phyloP scores from a whole-genome alignment of 2,797 vertebrate species.

The Sebastes baramenuke region DNA sequence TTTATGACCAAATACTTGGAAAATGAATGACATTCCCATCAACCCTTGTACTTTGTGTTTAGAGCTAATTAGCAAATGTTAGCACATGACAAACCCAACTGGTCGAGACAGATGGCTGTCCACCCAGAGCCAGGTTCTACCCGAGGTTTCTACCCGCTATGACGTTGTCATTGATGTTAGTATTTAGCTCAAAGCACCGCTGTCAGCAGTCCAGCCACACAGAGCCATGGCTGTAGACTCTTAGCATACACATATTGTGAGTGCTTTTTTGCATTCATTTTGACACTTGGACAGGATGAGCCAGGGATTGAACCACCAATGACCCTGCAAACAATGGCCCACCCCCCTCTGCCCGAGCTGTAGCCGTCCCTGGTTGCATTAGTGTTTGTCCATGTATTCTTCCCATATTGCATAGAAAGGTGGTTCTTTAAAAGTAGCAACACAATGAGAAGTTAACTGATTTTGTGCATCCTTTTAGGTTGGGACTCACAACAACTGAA shows the following conservation, averaged over 20 bases:
- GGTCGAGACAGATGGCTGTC: too few species aligned
- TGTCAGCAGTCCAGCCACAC: not conserved
- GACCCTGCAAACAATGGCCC: constrained; percentile 5
- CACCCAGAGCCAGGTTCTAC: too few species aligned
- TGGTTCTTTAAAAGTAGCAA: not conserved
- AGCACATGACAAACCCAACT: not conserved
- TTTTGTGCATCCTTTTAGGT: not conserved
- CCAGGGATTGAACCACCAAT: not conserved
- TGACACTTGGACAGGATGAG: not conserved
- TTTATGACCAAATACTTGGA: not conserved
- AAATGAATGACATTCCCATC: not conserved
- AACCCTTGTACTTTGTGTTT: not conserved
- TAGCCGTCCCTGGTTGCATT: not conserved
- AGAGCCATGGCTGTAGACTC: not conserved
- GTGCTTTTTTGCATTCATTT: constrained; percentile 2
- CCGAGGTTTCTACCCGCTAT: too few species aligned
- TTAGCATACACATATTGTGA: not conserved
- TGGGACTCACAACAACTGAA: not conserved
- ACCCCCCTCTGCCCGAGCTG: not conserved
- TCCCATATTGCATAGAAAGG: not conserved
- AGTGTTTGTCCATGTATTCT: not conserved
- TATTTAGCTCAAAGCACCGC: not conserved
- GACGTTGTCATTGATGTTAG: not conserved
- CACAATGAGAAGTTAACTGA: not conserved
- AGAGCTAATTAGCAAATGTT: not conserved